Base-by-base conservation (phyloP, 2,797 vertebrate genomes). In the Pelobates cultripes region DNA sequence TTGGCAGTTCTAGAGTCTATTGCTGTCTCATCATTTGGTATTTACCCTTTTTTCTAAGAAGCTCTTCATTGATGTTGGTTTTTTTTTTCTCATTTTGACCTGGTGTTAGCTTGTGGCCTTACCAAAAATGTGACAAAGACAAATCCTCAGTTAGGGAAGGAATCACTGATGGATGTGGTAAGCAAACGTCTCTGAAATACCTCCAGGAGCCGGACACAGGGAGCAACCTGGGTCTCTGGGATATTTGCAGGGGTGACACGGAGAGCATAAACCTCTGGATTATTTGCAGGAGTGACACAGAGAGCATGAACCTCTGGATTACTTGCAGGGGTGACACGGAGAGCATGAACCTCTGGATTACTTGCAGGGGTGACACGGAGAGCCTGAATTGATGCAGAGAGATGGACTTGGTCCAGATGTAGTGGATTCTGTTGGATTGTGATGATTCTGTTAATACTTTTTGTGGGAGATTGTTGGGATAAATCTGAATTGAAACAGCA, bases 1-100 rank as follows among this genome's bases (percentile, higher is more conserved):
- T 78, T 70, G 67, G 66, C 28, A 78, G 14, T 70, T 66, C 14
- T 78, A 43, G 44, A 41, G 44, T 57, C 67, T 78, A 60, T 41
- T 72, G 68, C 15, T 60, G 57, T 61, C 57, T 61, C 57, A 61
- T 61, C 15, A 61, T 61, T 61, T 0, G 3, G 9, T 61, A 8
- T 15, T 61, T 61, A 0, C 14, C 55, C 42, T 53, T 53, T 74
- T 74, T 43, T 74, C 55, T 43, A 61, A 63, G 73, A 74, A n/a
- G 55, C 55, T 74, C 42, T 17, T 14, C 40, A 74, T 42, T 42
- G 14, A 74, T 14, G 7, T 74, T n/a, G n/a, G n/a, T 74, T 44
- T 8, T 60, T 7, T 61, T 17, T 15, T 61, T 2, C 57, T 61
- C 57, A 61, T 61, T 14, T 61, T 61, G 57, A 9, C 57, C 15